These are phyloP conservation scores for Beroe forskalii DNA, from an alignment of 37 sponge, comb jelly and placozoan species.

Conservation along the genomic window DNA sequence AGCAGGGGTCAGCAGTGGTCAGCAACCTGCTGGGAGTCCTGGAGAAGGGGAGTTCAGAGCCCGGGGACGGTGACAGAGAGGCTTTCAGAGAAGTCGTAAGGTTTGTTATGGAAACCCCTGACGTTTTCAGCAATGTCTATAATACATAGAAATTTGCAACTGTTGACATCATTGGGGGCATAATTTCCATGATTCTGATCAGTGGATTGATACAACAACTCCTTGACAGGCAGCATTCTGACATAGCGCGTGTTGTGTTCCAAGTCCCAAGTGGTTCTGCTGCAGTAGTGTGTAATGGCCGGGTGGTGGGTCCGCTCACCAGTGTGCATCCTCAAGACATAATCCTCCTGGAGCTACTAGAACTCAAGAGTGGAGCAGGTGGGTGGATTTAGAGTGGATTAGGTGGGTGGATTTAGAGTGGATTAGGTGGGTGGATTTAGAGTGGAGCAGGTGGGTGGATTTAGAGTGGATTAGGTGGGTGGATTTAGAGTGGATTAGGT, in stretches of 20 bases:
- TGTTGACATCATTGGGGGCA: no score
- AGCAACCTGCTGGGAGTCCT: not conserved
- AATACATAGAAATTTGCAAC: no score
- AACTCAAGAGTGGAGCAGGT: slow-evolving; percentile 39
- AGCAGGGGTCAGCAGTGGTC: not conserved
- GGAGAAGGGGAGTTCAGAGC: not conserved
- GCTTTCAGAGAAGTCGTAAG: not conserved
- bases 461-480: no score
- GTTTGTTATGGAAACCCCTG: no score
- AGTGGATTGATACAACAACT: not conserved
- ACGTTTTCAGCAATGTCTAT: no score
- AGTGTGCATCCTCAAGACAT: not conserved
- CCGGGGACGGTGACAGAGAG: not conserved
- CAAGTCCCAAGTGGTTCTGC: not conserved
- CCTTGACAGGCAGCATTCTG: slow-evolving; percentile 9
- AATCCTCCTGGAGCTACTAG: not conserved
- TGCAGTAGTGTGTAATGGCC: slow-evolving; percentile 42
- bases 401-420: not conserved
- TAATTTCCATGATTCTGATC: no score
- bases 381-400: not conserved
- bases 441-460: no score
- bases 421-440: no score
- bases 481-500: no score
- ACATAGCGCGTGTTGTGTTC: slow-evolving; percentile 8
- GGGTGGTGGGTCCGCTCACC: not conserved